Evolutionary conservation across 2,888 invertebrate genomes (phyloP).

Genomic region (Corbicula japonica): DNA sequence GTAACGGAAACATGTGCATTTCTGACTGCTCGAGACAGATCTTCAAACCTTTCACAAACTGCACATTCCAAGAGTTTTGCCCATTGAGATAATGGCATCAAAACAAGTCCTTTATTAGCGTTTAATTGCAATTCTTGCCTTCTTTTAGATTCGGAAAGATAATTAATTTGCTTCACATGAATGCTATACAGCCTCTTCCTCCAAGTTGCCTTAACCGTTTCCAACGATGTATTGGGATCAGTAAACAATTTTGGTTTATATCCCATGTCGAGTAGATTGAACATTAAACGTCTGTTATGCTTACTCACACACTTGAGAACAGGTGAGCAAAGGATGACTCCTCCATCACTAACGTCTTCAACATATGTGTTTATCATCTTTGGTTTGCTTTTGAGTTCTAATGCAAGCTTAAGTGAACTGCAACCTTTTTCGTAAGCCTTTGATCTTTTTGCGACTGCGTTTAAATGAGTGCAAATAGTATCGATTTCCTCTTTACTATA

Average conservation of each 20-base stretch:
- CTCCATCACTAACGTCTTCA: conserved; percentile 61
- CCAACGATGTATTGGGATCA: conserved; percentile 38
- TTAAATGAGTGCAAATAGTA: conserved; percentile 62
- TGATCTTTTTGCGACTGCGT: conserved; percentile 59
- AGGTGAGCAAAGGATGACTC: conserved; percentile 63
- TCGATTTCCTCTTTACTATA: conserved; percentile 60
- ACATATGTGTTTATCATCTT: conserved; percentile 57
- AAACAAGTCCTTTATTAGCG: conserved; percentile 8
- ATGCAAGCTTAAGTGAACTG: conserved; percentile 53
- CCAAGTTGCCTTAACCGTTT: conserved; percentile 60
- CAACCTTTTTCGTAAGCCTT: conserved; percentile 66
- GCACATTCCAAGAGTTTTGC: conserved; percentile 28
- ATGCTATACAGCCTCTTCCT: conserved; percentile 61
- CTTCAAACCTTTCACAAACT: conserved; percentile 6
- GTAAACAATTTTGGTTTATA: conserved; percentile 59
- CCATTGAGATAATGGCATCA: conserved; percentile 21
- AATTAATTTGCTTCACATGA: neutral
- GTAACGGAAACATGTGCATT: neutral
- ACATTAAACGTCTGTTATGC: conserved; percentile 55
- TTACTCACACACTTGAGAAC: conserved; percentile 51
- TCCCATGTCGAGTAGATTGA: conserved; percentile 62
- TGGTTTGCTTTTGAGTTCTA: conserved; percentile 49
- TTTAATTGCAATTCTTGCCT: conserved; percentile 1
- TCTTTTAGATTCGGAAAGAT: neutral
- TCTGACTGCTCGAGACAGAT: conserved; percentile 2